Base-by-base conservation (phyloP, 1,140 invertebrate genomes). In the Cotesia chilonis region DNA sequence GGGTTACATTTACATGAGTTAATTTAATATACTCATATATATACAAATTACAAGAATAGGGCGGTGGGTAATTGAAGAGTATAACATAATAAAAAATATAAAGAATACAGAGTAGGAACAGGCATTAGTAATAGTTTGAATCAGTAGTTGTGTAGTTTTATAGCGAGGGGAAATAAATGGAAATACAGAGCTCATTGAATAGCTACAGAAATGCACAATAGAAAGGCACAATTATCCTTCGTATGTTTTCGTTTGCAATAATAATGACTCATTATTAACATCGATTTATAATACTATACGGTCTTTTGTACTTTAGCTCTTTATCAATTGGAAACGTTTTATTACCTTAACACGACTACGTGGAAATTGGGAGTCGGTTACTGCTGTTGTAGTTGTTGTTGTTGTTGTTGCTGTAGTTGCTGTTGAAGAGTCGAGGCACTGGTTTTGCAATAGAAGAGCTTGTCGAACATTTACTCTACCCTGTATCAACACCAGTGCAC, bases 281-380 rank as follows among this genome's bases (percentile, higher is more conserved):
- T 60, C 64, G 37, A 72, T 72, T 68, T 68, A 67, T 41, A 47
- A 47, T 47, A 47, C 41, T 47, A 10, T 72, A n/a, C 17, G 35
- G 55, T 67, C 64, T 59, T 61, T 36, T 67, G 36, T 67, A 28
- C 35, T n/a, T 14, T 61, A 61, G 9, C 55, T 66, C 38, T 52
- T 68, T 68, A 60, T 68, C 20, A 52, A 65, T 63, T 63, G 60
- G 54, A 7, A 47, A 7, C 41, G 28, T 28, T 74, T 76, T 80
- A 71, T 75, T 66, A 83, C 83, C 80, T 84, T 82, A 73, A 81
- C 66, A 35, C 70, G 76, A 68, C 80, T 83, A 14, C 80, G 75
- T 38, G 82, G 79, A 76, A 84, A 83, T 61, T 78, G 68, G 12
- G 70, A 75, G 51, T 81, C 80, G 6, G 28, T 28, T 28, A 28